Evolutionary conservation across 2,797 vertebrate genomes (phyloP), one percentile per base, ranked within the genome.

Genomic region (Euthynnus affinis): DNA sequence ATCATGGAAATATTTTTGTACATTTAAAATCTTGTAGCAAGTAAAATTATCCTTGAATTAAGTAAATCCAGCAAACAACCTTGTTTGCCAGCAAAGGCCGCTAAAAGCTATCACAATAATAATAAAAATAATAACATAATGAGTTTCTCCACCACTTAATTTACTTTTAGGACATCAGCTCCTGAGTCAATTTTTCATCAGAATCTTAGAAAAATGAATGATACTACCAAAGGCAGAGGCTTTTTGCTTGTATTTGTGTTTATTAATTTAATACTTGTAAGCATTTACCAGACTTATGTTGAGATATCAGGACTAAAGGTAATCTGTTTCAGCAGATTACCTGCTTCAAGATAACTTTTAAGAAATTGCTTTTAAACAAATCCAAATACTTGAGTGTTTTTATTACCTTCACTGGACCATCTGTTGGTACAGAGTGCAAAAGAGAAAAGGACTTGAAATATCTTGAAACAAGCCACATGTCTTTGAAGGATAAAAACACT

Each of bases 401-500:
- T 25, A 48, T 12, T 40, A 40, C 32, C 32, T 0, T 37, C 9
- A 9, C 34, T 29, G 7, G 25, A 59, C 57, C 73, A 58, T 83
- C 71, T 85, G 78, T 18, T 51, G 17, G 55, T 22, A 0, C 42
- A 68, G 68, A 18, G 0, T 46, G 55, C 62, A 18, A 71, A 46
- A 65, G 17, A 66, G 62, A 23, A 83, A 84, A 76, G 42, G 9
- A 46, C 44, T 46, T 68, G 9, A 70, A 71, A 67, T 46, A 68
- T 82, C 29, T 60, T 40, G 22, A 84, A 76, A 84, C 1, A 5
- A 53, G 12, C 18, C 75, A 74, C 42, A 76, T 60, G 44, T 62
- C 22, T 40, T 29, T 23, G 32, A 27, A 68, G 61, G 37, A 74
- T 46, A 55, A 74, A 78, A 46, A 7, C 48, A 49, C 34, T n/a